Evolutionary conservation across 2,113 vertebrate species (phyloP).

Genomic region (Chrysochloris asiatica): DNA sequence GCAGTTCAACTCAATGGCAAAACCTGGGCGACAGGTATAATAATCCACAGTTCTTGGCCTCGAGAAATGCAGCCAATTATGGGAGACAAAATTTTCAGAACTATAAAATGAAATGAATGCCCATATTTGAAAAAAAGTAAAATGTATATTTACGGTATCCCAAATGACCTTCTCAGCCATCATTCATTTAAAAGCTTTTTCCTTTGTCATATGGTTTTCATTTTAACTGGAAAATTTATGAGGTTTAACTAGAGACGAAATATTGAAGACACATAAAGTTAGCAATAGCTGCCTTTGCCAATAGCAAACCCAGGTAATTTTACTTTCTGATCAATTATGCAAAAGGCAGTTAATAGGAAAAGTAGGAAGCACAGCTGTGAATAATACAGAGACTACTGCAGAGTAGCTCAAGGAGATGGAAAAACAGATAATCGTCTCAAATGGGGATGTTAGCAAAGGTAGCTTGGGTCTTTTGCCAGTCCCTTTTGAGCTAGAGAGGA

Average conservation of each 20-base stretch:
- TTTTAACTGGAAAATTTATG: background rate
- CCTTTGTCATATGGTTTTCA: background rate
- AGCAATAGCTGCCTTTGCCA: background rate
- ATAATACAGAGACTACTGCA: background rate
- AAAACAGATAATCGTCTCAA: background rate
- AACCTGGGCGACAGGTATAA: background rate
- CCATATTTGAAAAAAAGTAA: background rate
- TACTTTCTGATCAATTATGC: slow-evolving; percentile 32
- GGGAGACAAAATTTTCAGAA: background rate
- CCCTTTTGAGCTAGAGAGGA: background rate
- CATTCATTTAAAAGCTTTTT: background rate
- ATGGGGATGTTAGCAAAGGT: background rate
- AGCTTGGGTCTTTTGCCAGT: background rate
- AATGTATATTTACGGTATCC: background rate
- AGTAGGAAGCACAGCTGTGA: background rate
- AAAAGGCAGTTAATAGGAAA: slow-evolving; percentile 32
- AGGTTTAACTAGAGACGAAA: background rate
- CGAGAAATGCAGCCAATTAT: background rate
- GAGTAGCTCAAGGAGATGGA: background rate
- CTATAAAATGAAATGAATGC: background rate
- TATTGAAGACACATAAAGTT: background rate
- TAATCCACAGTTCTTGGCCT: background rate
- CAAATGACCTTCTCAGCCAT: background rate
- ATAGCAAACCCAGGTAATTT: slow-evolving; percentile 25
- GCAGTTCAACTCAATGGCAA: background rate